Base-by-base conservation (phyloP, 2,888 invertebrate species). In the Pachycephus smyrnensis region DNA sequence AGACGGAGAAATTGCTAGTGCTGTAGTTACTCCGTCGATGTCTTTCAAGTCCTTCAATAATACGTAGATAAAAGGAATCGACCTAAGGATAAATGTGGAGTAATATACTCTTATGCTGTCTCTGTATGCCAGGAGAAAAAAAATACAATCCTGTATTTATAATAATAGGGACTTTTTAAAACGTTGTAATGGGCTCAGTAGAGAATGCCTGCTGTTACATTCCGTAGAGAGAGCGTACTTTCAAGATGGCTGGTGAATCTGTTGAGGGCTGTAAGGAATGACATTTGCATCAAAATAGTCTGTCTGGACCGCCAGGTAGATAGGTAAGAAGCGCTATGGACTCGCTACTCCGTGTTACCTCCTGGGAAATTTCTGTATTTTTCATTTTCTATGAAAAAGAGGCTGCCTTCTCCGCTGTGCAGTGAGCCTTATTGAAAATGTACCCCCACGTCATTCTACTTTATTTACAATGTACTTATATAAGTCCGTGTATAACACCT, bases 361-460 rank as follows among this genome's bases (percentile, higher is more conserved):
- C 86, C 76, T 80, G 85, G 84, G 85, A 85, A 85, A 85, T 85
- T 82, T 83, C 80, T 82, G 76, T 79, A 78, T 81, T 80, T 79
- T 79, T 83, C 82, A 79, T 83, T 81, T 78, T 76, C 71, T 75
- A 68, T 32, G 55, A 37, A 77, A 80, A 81, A 80, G 71, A 76
- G 31, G 31, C 71, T 30, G 30, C 71, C 37, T 69, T 75, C n/a
- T 75, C 23, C 9, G 9, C 40, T 23, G 9, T 9, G 40, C 40
- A 23, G 9, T 36, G 77, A n/a, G 80, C 78, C 76, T 81, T 77
- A 82, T 80, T 77, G 79, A 80, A 82, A 81, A 80, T 79, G 80
- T 78, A 68, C 31, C 69, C 73, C 68, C 23, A 6, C 40, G 15
- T 55, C 9, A 23, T 55, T 55, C 40, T 55, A 9, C 40, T 55